Conservation (phyloP, 2,888 invertebrate species). For the Drosophila sordidapex region DNA sequence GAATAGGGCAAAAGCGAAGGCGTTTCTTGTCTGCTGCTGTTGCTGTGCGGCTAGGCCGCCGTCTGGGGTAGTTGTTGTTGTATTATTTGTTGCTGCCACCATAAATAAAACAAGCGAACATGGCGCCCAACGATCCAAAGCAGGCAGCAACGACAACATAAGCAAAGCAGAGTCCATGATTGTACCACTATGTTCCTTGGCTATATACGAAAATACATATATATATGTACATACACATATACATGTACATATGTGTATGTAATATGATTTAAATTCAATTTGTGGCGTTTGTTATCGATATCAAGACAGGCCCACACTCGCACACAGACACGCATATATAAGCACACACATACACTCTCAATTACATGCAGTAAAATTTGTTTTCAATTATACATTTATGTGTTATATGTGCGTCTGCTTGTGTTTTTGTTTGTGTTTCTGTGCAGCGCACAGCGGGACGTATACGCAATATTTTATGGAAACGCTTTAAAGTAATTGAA, state of each 20-base stretch:
- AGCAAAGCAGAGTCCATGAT: conserved; percentile 32
- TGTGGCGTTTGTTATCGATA: conserved; percentile 79
- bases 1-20: conserved; percentile 56
- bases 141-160: conserved; percentile 32
- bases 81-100: conserved; percentile 33
- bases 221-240: neutral
- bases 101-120: conserved; percentile 76
- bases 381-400: conserved; percentile 76
- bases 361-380: conserved; percentile 78
- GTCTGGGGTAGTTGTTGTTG: conserved; percentile 19
- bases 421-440: conserved; percentile 21
- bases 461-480: conserved; percentile 70
- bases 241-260: conserved; percentile 38
- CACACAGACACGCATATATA: conserved; percentile 18
- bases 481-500: conserved; percentile 57
- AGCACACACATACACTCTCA: conserved; percentile 47
- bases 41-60: conserved; percentile 29
- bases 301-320: conserved; percentile 60
- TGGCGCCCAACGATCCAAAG: conserved; percentile 27
- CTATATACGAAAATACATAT: conserved; percentile 15
- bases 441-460: conserved; percentile 52
- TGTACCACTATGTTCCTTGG: conserved; percentile 24
- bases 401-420: conserved; percentile 49
- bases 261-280: conserved; percentile 78
- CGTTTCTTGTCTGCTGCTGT: conserved; percentile 38